Conservation (phyloP, 1,140 invertebrate genomes). For the Orchestia grillus region DNA sequence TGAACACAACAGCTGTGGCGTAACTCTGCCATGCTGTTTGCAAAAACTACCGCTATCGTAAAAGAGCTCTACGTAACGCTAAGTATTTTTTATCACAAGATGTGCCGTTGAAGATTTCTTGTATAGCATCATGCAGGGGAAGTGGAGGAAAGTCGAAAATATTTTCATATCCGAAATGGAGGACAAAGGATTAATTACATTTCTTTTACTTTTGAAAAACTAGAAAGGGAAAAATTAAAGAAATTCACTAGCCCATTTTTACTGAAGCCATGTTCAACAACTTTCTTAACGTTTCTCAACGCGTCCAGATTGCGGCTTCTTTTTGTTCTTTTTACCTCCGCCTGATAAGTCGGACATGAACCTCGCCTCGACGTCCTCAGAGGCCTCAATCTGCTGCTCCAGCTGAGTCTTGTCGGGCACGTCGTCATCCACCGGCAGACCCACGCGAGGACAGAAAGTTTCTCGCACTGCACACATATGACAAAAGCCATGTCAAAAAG, state of each 20-base stretch:
- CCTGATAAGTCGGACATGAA: neutral
- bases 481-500: neutral
- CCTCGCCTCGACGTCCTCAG: conserved; percentile 29
- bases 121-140: no score
- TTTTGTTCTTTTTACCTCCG: neutral
- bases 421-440: conserved; percentile 59
- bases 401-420: conserved; percentile 4
- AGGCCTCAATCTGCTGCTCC: conserved; percentile 10
- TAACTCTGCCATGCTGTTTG: no score
- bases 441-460: conserved; percentile 59
- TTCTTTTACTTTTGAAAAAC: no score
- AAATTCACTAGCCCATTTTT: neutral
- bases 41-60: no score
- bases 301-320: neutral
- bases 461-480: conserved; percentile 50
- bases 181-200: no score
- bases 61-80: no score
- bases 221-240: neutral
- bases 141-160: no score
- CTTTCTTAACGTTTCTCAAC: neutral
- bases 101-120: no score
- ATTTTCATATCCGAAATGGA: no score
- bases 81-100: no score
- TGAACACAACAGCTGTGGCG: no score
- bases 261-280: neutral